Conservation (phyloP, 2,113 vertebrate species). For the Grallaria varia region DNA sequence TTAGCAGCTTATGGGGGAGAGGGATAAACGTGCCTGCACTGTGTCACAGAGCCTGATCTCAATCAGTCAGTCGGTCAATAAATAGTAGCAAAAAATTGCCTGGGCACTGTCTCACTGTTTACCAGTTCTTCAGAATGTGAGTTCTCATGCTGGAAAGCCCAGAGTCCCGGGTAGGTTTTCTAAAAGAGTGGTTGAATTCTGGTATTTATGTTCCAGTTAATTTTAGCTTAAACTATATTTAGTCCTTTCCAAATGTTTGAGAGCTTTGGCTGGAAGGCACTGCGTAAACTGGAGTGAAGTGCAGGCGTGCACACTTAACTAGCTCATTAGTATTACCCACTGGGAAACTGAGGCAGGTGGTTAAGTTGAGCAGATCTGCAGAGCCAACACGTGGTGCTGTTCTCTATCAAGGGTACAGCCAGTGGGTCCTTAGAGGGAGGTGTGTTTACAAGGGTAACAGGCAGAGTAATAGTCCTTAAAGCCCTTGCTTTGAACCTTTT, state of each 20-base stretch:
- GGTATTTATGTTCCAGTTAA: not conserved
- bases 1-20: not conserved
- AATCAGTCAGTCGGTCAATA: not conserved
- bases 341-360: slow-evolving; percentile 45
- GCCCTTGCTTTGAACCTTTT: not conserved
- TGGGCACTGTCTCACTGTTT: not conserved
- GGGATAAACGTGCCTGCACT: not conserved
- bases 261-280: not conserved
- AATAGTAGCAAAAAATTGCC: not conserved
- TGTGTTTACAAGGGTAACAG: not conserved
- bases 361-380: not conserved
- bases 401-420: not conserved
- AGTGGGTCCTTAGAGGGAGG: not conserved
- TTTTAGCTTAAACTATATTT: slow-evolving; percentile 21
- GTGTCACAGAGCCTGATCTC: not conserved
- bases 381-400: rapidly evolving
- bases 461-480: not conserved
- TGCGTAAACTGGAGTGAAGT: not conserved
- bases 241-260: not conserved
- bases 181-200: not conserved
- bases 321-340: not conserved
- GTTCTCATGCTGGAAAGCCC: not conserved
- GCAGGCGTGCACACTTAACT: not conserved
- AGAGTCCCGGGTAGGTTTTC: not conserved
- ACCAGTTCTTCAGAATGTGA: not conserved